phyloP scores from a whole-genome alignment of 2,797 vertebrate species.

The Iguana delicatissima region DNA sequence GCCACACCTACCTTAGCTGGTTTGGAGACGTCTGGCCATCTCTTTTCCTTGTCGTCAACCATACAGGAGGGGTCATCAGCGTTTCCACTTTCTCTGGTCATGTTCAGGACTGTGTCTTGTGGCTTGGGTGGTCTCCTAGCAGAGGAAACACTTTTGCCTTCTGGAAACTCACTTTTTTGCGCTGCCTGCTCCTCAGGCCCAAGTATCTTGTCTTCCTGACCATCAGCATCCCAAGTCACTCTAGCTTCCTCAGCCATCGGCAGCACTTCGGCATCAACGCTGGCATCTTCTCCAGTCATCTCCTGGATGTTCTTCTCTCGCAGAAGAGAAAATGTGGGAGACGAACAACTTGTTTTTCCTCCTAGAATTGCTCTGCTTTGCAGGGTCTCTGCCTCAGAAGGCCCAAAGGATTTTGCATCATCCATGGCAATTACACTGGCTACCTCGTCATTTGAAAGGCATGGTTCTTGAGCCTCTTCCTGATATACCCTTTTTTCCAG shows the following conservation, averaged over 20 bases:
- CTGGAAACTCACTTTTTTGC: not conserved
- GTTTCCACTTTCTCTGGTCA: not conserved
- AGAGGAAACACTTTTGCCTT: not conserved
- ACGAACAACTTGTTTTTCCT: not conserved
- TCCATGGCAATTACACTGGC: slow-evolving; percentile 28
- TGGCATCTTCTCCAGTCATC: slow-evolving; percentile 17
- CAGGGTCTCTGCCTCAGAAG: slow-evolving; percentile 53
- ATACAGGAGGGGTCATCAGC: not conserved
- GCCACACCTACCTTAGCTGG: slow-evolving; percentile 20
- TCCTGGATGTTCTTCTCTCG: slow-evolving; percentile 52
- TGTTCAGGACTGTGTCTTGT: not conserved
- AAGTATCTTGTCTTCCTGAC: slow-evolving; percentile 66
- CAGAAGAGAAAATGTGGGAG: not conserved
- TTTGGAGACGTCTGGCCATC: not conserved
- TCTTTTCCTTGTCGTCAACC: not conserved
- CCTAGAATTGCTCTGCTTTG: slow-evolving; percentile 8
- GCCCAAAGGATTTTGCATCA: slow-evolving; percentile 31
- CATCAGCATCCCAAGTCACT: slow-evolving; percentile 62
- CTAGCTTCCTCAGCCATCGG: slow-evolving; percentile 44
- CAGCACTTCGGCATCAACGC: not conserved
- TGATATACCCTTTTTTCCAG: slow-evolving; percentile 43
- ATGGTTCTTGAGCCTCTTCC: slow-evolving; percentile 21
- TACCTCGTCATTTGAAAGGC: not conserved
- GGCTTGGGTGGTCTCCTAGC: too few species aligned
- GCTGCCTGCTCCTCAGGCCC: not conserved